Evolutionary conservation across 2,797 vertebrate species (phyloP).

Genomic region (Coregonus ussuriensis): DNA sequence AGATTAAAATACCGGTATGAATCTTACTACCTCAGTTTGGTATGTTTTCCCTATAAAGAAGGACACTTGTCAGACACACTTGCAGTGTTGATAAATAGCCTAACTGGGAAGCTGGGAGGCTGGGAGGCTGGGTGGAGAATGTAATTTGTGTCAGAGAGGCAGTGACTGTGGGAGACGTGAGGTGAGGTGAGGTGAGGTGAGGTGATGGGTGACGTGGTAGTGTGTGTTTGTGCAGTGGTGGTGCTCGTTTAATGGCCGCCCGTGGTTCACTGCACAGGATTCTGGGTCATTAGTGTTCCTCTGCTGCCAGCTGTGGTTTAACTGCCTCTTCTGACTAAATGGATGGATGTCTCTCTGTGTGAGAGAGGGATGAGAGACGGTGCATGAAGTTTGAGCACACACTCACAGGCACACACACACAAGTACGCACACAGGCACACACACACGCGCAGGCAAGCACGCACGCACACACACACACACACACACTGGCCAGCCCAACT

Average conservation of each 20-base stretch:
- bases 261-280: slow-evolving; percentile 69
- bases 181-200: not conserved
- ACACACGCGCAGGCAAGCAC: no score
- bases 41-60: not conserved
- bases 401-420: no score
- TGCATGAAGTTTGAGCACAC: no score
- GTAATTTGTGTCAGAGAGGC: not conserved
- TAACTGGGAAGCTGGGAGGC: not conserved
- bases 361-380: not conserved
- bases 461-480: no score
- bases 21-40: not conserved
- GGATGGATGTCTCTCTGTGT: slow-evolving; percentile 36
- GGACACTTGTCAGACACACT: not conserved
- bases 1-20: not conserved
- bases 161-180: not conserved
- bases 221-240: slow-evolving; percentile 14
- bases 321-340: slow-evolving; percentile 33
- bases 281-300: slow-evolving; percentile 68
- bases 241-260: slow-evolving; percentile 62
- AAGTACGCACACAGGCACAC: no score
- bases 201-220: not conserved
- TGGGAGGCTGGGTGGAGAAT: not conserved
- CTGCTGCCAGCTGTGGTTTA: slow-evolving; percentile 64
- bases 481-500: not conserved
- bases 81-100: no score